These are phyloP conservation scores for Kradibia gibbosae DNA, from an alignment of 1,140 invertebrate genomes.

Conservation along the genomic window DNA sequence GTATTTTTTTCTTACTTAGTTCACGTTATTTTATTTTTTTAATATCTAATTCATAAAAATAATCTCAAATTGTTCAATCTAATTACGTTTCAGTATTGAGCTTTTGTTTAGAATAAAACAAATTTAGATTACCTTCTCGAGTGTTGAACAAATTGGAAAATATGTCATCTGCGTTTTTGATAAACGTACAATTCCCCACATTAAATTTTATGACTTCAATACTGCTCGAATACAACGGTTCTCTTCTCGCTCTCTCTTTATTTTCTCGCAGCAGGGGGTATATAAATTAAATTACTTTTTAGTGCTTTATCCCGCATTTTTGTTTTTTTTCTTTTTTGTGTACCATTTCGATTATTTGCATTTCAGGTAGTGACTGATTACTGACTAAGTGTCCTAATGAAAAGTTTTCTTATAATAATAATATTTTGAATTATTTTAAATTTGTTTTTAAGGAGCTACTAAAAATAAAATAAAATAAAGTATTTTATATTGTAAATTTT, in stretches of 20 bases:
- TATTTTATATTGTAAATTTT: too few relatives aligned
- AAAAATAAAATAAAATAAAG: too few relatives aligned
- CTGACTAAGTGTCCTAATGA: background rate
- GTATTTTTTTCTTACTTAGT: too few relatives aligned
- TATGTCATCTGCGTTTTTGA: constrained; percentile 62
- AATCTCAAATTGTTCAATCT: too few relatives aligned
- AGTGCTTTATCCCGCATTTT: background rate
- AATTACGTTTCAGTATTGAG: too few relatives aligned
- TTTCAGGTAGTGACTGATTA: constrained; percentile 45
- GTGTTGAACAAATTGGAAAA: constrained; percentile 69
- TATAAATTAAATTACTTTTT: constrained; percentile 60
- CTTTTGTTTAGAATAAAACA: too few relatives aligned
- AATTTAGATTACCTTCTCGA: too few relatives aligned
- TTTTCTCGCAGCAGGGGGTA: constrained; percentile 43
- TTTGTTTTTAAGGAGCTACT: background rate
- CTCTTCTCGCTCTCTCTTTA: background rate
- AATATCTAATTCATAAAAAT: too few relatives aligned
- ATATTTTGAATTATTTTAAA: background rate
- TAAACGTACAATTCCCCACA: constrained; percentile 21
- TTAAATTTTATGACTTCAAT: constrained; percentile 62
- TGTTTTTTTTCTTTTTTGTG: constrained; percentile 15
- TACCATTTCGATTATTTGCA: constrained; percentile 55
- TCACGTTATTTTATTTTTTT: too few relatives aligned
- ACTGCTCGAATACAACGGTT: constrained; percentile 8
- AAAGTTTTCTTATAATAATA: background rate